A percentile compares a stretch with the other conserved stretches of the same genome.
Evolutionary conservation across 2,113 vertebrate species (phyloP).

Genomic region (Dolichotis patagonum): DNA sequence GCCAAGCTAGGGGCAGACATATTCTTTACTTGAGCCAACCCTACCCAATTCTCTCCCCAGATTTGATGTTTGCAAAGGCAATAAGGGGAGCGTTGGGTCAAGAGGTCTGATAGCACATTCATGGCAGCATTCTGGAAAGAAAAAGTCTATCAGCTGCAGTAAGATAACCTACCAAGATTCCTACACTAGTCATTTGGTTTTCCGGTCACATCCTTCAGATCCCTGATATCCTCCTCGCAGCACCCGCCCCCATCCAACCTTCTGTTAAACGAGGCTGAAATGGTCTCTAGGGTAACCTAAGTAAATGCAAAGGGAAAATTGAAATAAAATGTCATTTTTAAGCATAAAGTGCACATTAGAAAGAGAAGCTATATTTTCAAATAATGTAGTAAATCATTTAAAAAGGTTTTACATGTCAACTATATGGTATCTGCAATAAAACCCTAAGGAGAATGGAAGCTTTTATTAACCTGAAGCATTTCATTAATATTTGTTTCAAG

Average conservation of each 20-base stretch:
- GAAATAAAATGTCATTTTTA: neutral
- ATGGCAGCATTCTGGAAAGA: neutral
- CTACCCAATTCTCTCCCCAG: neutral
- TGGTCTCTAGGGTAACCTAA: neutral
- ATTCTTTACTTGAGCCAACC: neutral
- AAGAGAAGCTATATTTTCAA: constrained; percentile 29
- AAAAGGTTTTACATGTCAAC: neutral
- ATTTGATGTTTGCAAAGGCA: neutral
- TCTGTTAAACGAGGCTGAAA: neutral
- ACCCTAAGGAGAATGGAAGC: neutral
- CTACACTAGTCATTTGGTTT: neutral
- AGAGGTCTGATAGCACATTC: neutral
- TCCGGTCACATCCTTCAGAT: neutral
- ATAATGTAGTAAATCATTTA: neutral
- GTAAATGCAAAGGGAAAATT: neutral
- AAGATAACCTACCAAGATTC: neutral
- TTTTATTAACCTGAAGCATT: neutral
- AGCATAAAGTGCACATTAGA: neutral
- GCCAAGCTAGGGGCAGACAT: neutral
- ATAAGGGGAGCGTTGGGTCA: neutral
- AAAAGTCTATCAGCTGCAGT: neutral
- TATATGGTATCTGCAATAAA: neutral
- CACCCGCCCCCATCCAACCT: neutral
- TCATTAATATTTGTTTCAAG: neutral
- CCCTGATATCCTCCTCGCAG: neutral